These are phyloP conservation scores for Motacilla alba DNA, from an alignment of 2,113 vertebrate genomes.

Conservation along the genomic window DNA sequence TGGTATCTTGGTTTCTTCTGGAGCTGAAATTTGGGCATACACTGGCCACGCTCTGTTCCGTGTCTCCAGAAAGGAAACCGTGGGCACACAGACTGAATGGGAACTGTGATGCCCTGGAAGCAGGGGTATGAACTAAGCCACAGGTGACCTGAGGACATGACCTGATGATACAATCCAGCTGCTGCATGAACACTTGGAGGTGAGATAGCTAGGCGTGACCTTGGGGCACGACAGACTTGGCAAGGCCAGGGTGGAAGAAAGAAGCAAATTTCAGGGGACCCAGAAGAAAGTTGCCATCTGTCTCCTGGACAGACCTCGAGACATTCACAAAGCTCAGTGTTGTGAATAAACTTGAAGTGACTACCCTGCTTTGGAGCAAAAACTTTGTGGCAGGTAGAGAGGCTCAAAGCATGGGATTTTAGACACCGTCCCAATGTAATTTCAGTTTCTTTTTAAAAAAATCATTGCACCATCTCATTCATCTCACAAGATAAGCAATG, in stretches of 20 bases:
- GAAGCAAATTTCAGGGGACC: not conserved
- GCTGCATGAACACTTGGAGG: not conserved
- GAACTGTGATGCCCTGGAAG: not conserved
- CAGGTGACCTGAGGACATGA: not conserved
- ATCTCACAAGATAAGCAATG: not conserved
- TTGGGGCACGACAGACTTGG: not conserved
- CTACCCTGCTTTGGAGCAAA: not conserved
- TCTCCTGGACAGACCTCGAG: not conserved
- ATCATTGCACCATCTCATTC: not conserved
- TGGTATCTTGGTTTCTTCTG: not conserved
- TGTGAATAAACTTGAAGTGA: not conserved
- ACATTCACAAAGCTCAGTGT: not conserved
- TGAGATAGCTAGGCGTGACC: not conserved
- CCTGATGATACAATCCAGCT: not conserved
- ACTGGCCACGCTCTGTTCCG: fast-evolving
- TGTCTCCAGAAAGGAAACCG: not conserved
- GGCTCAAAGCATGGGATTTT: not conserved
- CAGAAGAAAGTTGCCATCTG: not conserved
- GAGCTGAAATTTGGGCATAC: not conserved
- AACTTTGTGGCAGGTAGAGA: not conserved
- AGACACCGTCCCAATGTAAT: fast-evolving
- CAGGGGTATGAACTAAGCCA: not conserved
- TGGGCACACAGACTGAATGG: not conserved
- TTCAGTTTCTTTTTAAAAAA: not conserved
- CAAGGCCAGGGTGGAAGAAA: not conserved